Percentiles rank a stretch among this genome's conserved stretches.
phyloP scores from a whole-genome alignment of 2,888 invertebrate species.

The Drosophila hamatofila region DNA sequence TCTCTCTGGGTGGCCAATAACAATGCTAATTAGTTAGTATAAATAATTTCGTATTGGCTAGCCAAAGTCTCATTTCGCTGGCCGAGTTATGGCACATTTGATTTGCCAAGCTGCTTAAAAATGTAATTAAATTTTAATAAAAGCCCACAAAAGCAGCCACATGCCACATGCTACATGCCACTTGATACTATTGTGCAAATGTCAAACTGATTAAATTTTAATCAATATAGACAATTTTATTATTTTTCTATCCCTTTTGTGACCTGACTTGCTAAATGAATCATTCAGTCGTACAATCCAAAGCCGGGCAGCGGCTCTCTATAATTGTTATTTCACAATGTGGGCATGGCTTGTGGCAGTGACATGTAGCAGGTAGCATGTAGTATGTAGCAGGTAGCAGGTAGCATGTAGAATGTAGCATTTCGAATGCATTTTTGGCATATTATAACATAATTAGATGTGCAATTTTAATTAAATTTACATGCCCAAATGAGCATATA shows the following conservation, averaged over 20 bases:
- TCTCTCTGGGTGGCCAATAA: no score
- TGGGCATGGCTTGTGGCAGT: conserved; percentile 13
- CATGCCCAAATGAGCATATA: conserved; percentile 43
- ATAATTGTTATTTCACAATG: neutral
- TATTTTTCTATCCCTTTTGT: conserved; percentile 22
- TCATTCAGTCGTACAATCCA: conserved; percentile 33
- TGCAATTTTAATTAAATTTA: conserved; percentile 73
- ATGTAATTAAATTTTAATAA: conserved; percentile 50
- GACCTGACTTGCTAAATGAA: conserved; percentile 28
- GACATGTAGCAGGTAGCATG: neutral
- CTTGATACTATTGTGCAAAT: conserved; percentile 32
- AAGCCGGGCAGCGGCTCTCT: conserved; percentile 7
- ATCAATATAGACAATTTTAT: conserved; percentile 30
- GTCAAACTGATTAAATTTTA: conserved; percentile 54
- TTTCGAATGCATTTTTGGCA: conserved; percentile 33
- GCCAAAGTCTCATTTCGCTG: conserved; percentile 12
- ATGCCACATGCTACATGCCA: conserved; percentile 7
- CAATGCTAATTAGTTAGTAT: conserved; percentile 36
- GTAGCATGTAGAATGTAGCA: conserved; percentile 8
- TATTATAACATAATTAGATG: conserved; percentile 64
- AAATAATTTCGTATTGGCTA: conserved; percentile 31
- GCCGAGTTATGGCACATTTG: conserved; percentile 1
- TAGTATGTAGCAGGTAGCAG: conserved; percentile 11
- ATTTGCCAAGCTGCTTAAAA: conserved; percentile 18
- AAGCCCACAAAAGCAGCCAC: conserved; percentile 17